Evolutionary conservation across 2,113 vertebrate genomes (phyloP).

Genomic region (Phalacrocorax pelagicus): DNA sequence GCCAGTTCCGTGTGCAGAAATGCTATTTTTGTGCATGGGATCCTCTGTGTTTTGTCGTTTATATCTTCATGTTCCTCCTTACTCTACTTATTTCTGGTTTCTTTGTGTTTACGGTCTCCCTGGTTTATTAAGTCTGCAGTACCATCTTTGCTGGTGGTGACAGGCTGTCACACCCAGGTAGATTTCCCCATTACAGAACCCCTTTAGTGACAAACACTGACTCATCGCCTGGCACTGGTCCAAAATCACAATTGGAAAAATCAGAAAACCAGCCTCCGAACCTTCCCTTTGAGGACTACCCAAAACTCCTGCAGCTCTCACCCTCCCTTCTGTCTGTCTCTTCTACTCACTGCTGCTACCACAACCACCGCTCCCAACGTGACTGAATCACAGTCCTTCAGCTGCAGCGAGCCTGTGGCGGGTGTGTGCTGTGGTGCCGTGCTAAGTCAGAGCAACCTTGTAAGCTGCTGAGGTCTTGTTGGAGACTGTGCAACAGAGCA

Average conservation of each 20-base stretch:
- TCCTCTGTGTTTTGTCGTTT: neutral
- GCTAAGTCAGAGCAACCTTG: neutral
- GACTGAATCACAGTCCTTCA: neutral
- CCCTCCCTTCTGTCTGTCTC: neutral
- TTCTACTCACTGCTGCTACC: neutral
- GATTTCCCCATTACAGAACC: neutral
- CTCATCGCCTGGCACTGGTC: neutral
- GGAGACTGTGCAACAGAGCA: rapidly evolving
- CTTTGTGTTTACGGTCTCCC: neutral
- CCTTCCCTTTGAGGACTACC: neutral
- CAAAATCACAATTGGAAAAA: neutral
- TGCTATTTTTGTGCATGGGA: neutral
- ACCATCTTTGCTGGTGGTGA: constrained; percentile 26
- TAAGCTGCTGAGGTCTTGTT: rapidly evolving
- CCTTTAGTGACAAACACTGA: neutral
- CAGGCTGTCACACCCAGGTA: constrained; percentile 1
- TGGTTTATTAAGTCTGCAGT: neutral
- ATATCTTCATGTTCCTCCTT: rapidly evolving
- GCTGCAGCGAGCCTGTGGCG: rapidly evolving
- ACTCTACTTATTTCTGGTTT: neutral
- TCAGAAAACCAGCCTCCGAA: neutral
- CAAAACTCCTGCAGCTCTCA: neutral
- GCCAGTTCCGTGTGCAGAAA: neutral
- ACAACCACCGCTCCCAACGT: rapidly evolving
- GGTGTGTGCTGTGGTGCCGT: rapidly evolving